A percentile compares a stretch with the other conserved stretches of the same genome.
Conservation (phyloP, 2,797 vertebrate species). For the Cossypha polioptera region DNA sequence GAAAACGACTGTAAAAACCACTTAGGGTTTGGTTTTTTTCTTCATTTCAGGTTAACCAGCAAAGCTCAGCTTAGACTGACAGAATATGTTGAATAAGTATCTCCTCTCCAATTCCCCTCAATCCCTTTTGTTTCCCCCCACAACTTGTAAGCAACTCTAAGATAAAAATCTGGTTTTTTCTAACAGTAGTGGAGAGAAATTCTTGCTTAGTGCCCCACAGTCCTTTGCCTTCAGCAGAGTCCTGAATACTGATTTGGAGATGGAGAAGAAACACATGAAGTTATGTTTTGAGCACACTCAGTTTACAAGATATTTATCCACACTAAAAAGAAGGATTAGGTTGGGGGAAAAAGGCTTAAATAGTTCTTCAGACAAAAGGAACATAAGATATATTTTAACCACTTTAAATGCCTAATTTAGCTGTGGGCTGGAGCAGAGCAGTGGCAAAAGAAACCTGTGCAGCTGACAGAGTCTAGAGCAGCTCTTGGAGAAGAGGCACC, state of each 20-base stretch:
- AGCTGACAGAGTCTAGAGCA: background rate
- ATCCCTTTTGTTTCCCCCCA: fast-evolving
- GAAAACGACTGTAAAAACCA: background rate
- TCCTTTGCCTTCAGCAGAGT: background rate
- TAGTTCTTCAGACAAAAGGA: background rate
- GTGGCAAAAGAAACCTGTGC: background rate
- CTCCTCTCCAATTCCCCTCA: background rate
- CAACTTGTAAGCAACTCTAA: background rate
- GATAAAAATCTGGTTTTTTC: background rate
- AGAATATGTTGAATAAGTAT: background rate
- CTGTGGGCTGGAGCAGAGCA: background rate
- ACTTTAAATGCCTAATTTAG: background rate
- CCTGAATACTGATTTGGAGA: background rate
- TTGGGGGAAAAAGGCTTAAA: background rate
- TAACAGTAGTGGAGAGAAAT: background rate
- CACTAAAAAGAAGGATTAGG: background rate
- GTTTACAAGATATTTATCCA: background rate
- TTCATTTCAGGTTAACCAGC: background rate
- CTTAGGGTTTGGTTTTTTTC: background rate
- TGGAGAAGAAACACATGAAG: background rate
- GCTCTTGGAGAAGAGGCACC: background rate
- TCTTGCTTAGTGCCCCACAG: background rate
- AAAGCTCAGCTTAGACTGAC: background rate
- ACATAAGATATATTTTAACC: background rate
- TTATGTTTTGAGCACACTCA: background rate